These are phyloP conservation scores for Cheilosia vernalis DNA, from an alignment of 2,888 invertebrate genomes.

Conservation along the genomic window DNA sequence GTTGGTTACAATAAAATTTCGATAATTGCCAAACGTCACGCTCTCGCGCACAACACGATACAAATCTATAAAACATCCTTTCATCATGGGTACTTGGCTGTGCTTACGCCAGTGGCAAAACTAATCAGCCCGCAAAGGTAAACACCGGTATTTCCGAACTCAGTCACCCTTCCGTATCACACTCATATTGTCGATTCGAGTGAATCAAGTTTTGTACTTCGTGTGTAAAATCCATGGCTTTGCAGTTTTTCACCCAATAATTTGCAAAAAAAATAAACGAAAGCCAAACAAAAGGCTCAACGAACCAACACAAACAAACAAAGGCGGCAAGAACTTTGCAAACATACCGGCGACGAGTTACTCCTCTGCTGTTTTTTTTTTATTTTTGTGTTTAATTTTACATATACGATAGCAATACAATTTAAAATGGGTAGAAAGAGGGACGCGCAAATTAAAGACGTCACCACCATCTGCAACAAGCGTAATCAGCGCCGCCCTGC, in stretches of 20 bases:
- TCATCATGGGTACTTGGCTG: background rate
- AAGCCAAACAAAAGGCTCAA: slow-evolving; percentile 54
- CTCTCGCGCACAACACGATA: too few relatives aligned
- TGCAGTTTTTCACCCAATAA: slow-evolving; percentile 26
- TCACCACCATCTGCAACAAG: slow-evolving; percentile 63
- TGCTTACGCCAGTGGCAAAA: background rate
- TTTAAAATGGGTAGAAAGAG: background rate
- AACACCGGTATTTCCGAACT: background rate
- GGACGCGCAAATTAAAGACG: slow-evolving; percentile 17
- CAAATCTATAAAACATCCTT: background rate
- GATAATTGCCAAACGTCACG: too few relatives aligned
- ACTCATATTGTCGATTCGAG: slow-evolving; percentile 46
- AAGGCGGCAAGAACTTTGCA: slow-evolving; percentile 54
- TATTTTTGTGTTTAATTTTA: background rate
- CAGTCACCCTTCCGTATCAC: background rate
- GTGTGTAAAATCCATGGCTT: slow-evolving; percentile 56
- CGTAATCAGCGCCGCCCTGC: slow-evolving; percentile 51
- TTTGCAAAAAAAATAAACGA: slow-evolving; percentile 36
- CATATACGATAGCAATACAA: slow-evolving; percentile 2
- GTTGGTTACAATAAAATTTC: too few relatives aligned
- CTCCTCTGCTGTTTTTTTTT: background rate
- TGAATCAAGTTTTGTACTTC: slow-evolving; percentile 48
- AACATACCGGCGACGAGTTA: slow-evolving; percentile 23
- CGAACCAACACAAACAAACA: slow-evolving; percentile 59
- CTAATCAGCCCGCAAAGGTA: slow-evolving; percentile 5